Evolutionary conservation across 2,888 invertebrate genomes (phyloP), one percentile per base, ranked within the genome.

Genomic region (Stenotaenia linearis): DNA sequence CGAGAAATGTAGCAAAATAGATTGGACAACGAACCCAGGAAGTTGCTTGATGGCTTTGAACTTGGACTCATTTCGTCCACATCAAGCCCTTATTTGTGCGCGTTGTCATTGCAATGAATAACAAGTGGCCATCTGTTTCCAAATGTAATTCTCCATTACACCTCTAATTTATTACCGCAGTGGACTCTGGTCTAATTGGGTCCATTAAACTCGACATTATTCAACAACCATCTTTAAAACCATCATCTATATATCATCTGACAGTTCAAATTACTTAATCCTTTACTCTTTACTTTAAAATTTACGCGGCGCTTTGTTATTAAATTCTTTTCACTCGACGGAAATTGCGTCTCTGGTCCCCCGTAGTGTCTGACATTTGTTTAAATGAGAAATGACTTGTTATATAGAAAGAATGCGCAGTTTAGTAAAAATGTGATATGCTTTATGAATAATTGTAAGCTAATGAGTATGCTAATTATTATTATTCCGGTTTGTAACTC

Each of bases 121-220:
- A 69, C 69, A 69, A 69, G 69, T 69, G 25, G 69, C 69, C 69
- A 69, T 69, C 69, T 69, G 69, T 69, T 69, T 69, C 69, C 69
- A 15, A 69, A 28, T 25, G 69, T 69, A 69, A 69, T 28, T 69
- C 69, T 25, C 69, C 69, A 69, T 69, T 69, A 25, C 69, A 25
- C 28, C n/a, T 69, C 28, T 69, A 69, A 69, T 69, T 69, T 69
- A 69, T 69, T 69, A 69, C 69, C 28, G 21, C 15, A 28, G 10
- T 15, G 69, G 28, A 25, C 28, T 28, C 28, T 69, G 10, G 12
- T 1, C 69, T 69, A 69, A 69, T 69, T 69, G 69, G 69, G 28
- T 69, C 69, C 69, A 69, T 69, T 69, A 69, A 69, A 69, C 69
- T n/a, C 25, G 25, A 69, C 69, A 69, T 69, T 6, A 25, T 69